A percentile compares a stretch with the other conserved stretches of the same genome.
Conservation (phyloP, 1,140 invertebrate genomes). For the Gryon sp. region DNA sequence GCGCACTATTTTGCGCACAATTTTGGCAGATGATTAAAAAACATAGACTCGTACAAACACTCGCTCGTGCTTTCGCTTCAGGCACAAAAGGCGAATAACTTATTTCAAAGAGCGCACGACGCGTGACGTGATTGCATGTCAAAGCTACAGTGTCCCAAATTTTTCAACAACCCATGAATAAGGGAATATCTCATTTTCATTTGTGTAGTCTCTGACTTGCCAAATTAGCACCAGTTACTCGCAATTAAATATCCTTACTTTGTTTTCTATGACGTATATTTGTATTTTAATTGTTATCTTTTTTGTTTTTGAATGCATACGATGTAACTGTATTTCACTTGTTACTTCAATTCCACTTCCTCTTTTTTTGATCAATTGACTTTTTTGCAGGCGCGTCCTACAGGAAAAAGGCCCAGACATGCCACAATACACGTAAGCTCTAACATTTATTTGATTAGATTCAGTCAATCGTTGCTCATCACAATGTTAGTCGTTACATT, state of each 20-base stretch:
- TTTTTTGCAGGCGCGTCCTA: conserved; percentile 80
- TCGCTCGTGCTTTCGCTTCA: conserved; percentile 24
- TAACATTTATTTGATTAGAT: conserved; percentile 5
- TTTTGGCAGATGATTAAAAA: conserved; percentile 58
- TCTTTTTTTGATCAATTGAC: neutral
- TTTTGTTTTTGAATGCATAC: conserved; percentile 11
- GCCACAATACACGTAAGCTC: conserved; percentile 84
- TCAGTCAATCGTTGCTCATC: neutral
- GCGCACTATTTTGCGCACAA: neutral
- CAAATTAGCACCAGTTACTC: conserved; percentile 39
- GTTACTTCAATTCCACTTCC: neutral
- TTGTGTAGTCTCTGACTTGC: conserved; percentile 10
- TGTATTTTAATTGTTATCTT: too few species aligned
- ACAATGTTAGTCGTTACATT: too few species aligned
- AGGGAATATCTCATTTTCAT: conserved; percentile 57
- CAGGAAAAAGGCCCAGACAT: conserved; percentile 84
- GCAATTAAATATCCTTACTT: conserved; percentile 20
- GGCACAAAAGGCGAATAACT: conserved; percentile 59
- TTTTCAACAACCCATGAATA: conserved; percentile 58
- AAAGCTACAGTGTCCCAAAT: conserved; percentile 59
- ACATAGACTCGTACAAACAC: conserved; percentile 50
- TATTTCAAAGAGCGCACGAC: conserved; percentile 61
- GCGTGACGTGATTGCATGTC: conserved; percentile 64
- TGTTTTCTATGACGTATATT: neutral
- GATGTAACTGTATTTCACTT: neutral